Evolutionary conservation across 1,140 invertebrate species (phyloP).

Genomic region (Meloidogyne exigua): DNA sequence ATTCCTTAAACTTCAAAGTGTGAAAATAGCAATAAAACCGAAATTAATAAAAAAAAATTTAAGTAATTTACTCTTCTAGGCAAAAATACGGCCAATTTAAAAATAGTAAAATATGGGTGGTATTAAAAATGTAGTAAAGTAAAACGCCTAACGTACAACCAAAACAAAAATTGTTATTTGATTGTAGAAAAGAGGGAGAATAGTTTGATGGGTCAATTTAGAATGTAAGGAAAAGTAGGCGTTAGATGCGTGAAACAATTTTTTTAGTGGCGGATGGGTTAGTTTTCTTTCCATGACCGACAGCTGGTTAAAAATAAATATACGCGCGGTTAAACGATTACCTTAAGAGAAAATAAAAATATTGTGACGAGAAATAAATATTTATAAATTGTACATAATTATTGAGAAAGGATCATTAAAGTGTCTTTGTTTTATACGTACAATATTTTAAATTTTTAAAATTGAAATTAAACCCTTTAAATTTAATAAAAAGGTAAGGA

Average conservation of each 20-base stretch:
- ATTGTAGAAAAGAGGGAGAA: not conserved
- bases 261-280: not conserved
- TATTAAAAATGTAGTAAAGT: not conserved
- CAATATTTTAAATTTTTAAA: too few species aligned
- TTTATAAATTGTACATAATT: not conserved
- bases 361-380: not conserved
- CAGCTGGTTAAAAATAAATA: not conserved
- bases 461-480: too few species aligned
- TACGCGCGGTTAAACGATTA: conserved; percentile 4
- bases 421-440: not conserved
- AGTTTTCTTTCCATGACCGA: not conserved
- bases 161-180: conserved; percentile 3
- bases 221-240: not conserved
- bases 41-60: not conserved
- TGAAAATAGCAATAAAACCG: not conserved
- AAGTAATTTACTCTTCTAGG: not conserved
- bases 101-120: not conserved
- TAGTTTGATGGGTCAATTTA: not conserved
- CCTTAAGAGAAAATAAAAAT: conserved; percentile 2
- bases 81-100: not conserved
- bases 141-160: not conserved
- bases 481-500: too few species aligned
- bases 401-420: not conserved
- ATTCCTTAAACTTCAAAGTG: not conserved
- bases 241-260: not conserved